Evolutionary conservation across 92 coral and sea anemone genomes (phyloP), one percentile per base, ranked within the genome.

Genomic region (Epizoanthus fatuus): DNA sequence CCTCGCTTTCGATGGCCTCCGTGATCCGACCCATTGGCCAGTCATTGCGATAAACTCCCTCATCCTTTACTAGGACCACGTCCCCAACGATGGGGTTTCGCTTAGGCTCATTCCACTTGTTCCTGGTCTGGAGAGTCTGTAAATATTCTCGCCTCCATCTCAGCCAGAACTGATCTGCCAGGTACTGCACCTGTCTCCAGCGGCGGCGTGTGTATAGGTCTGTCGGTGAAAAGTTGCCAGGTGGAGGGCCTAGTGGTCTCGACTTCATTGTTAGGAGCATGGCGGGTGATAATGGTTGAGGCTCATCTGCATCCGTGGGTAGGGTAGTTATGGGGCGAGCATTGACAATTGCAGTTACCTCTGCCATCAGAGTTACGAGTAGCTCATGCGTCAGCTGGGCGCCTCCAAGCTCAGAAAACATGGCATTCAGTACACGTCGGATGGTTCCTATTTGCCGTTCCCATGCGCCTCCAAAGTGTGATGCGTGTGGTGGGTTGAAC

Each of bases 171-270:
- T 74, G 80, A 15, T 74, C 80, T 44, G 80, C 80, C 9, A 74
- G 80, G 62, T 74, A 81, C 60, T 81, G 86, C 9, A 49, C 76
- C 55, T 64, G 35, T 69, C 87, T 69, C 66, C 87, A 83, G 51
- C 68, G 11, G 15, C 62, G 13, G 2, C 80, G 75, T 3, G 67
- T 64, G 54, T 83, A 83, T 5, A 83, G 25, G 29, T 83, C 80
- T 25, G 57, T 35, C 12, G 68, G 62, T 5, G 51, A 13, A 55
- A 69, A 82, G 13, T 68, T 66, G 35, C 87, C 87, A 15, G 87
- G 87, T 19, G 87, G 80, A 3, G 86, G 80, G 16, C 17, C 35
- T 14, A 74, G 25, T 44, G 80, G 80, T 42, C 80, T 16, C 11
- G 80, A 6, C 19, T 74, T 74, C 80, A 74, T 74, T 1, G 59